Evolutionary conservation across 2,888 invertebrate genomes (phyloP).

Genomic region (Bibio marci): DNA sequence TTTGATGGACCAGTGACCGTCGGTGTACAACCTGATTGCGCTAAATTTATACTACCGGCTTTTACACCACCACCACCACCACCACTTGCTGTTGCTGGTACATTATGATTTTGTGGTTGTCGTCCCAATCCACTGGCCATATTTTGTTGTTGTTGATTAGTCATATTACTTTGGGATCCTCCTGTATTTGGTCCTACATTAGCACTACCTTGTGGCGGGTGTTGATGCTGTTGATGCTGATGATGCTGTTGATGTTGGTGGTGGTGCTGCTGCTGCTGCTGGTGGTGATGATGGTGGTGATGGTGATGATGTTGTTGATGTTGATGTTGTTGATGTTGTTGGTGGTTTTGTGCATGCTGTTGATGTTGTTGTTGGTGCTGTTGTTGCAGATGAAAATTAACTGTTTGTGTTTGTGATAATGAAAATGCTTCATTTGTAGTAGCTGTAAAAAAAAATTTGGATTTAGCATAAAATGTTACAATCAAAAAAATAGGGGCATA

Average conservation of each 20-base stretch:
- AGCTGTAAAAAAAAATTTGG: constrained; percentile 16
- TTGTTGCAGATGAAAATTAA: constrained; percentile 58
- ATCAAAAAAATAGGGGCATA: too few relatives aligned
- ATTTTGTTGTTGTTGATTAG: too few relatives aligned
- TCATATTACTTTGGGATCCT: too few relatives aligned
- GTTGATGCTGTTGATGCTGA: constrained; percentile 8
- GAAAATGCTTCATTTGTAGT: constrained; percentile 38
- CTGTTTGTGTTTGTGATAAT: constrained; percentile 69
- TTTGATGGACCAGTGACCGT: constrained; percentile 9
- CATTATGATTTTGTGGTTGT: neutral
- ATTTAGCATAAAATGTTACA: too few relatives aligned
- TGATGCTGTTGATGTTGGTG: constrained; percentile 5
- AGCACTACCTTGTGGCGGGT: too few relatives aligned
- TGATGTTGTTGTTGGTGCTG: constrained; percentile 24
- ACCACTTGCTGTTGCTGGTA: constrained; percentile 18
- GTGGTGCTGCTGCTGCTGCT: too few relatives aligned
- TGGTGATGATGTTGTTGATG: neutral
- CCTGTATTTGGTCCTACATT: too few relatives aligned
- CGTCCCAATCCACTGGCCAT: neutral
- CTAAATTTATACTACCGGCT: constrained; percentile 9
- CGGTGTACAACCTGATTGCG: constrained; percentile 8
- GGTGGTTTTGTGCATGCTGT: constrained; percentile 8
- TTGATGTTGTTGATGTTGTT: constrained; percentile 7
- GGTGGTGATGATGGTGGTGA: too few relatives aligned
- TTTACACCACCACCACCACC: constrained; percentile 12